Percentiles rank a stretch among this genome's conserved stretches.
Conservation (phyloP, 2,888 invertebrate genomes). For the Acheta domesticus region DNA sequence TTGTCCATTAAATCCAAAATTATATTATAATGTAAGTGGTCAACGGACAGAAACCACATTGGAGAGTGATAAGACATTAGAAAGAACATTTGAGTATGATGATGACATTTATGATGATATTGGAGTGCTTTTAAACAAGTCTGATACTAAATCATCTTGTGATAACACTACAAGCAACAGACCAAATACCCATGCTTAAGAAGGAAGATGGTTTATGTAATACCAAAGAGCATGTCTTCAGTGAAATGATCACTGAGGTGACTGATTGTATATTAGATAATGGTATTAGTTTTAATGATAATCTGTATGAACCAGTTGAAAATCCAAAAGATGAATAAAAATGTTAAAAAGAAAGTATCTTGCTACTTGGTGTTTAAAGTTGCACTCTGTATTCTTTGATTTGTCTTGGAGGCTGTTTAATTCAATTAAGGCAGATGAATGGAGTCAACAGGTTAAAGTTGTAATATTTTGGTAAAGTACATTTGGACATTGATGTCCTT, state of each 20-base stretch:
- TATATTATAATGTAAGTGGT: conserved; percentile 4
- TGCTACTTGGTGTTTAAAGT: too few species aligned
- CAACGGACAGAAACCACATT: not conserved
- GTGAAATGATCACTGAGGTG: too few species aligned
- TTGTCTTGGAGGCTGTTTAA: too few species aligned
- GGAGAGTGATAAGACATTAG: not conserved
- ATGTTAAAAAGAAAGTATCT: not conserved
- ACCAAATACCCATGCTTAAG: not conserved
- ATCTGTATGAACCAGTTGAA: not conserved
- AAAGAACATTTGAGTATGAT: conserved; percentile 5
- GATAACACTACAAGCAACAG: not conserved
- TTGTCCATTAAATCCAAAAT: not conserved
- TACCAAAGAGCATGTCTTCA: not conserved
- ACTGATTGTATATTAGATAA: not conserved
- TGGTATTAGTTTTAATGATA: not conserved
- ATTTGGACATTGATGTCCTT: too few species aligned
- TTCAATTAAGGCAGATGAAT: too few species aligned
- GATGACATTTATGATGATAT: conserved; percentile 32
- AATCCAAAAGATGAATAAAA: not conserved
- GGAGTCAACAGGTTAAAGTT: too few species aligned
- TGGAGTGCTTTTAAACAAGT: not conserved
- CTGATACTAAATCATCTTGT: not conserved
- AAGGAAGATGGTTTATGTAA: not conserved
- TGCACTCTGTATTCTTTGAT: too few species aligned
- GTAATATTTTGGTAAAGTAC: too few species aligned